Evolutionary conservation across 2,888 invertebrate species (phyloP), one percentile per base, ranked within the genome.

Genomic region (Philereme vetulata): DNA sequence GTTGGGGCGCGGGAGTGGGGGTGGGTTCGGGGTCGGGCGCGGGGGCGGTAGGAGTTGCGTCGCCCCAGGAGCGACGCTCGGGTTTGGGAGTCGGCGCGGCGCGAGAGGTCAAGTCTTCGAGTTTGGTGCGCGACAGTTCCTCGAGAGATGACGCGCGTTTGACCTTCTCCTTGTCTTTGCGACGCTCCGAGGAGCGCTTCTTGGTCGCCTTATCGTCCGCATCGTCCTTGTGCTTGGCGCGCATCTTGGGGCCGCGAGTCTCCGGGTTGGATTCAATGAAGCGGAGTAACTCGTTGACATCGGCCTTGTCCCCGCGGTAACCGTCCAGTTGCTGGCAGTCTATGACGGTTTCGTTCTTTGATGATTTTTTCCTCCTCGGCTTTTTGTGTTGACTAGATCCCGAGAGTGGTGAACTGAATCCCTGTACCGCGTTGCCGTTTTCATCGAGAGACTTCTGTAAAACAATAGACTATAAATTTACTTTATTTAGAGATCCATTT

Each of bases 141-240:
- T 97, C 96, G 72, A 97, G 88, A 36, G 96, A 96, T 78, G 96
- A 95, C 67, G 96, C 95, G 69, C 96, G 95, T 79, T 96, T 94
- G 60, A 94, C 69, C 75, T 88, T 86, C 72, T 86, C 86, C 74
- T 84, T 84, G 71, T 88, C 86, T 75, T 87, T 87, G 75, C 88
- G 87, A 0, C 90, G 85, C 72, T 90, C 88, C 64, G 92, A 85
- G 67, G 93, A 93, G 51, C 93, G 92, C 67, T 93, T 93, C 80
- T 92, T 92, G 72, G 84, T 75, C 54, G 76, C 78, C 75, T 90
- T 90, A 73, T 93, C 90, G 74, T 89, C 87, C 56, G 82, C 72
- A 72, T 92, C 90, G 70, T 89, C 87, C 69, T 80, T 81, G 77
- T 90, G 88, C 72, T 90, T 86, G 72, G 84, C 79, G 70, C 88